phyloP scores from a whole-genome alignment of 2,888 invertebrate genomes.

The Microctonus hyperodae region DNA sequence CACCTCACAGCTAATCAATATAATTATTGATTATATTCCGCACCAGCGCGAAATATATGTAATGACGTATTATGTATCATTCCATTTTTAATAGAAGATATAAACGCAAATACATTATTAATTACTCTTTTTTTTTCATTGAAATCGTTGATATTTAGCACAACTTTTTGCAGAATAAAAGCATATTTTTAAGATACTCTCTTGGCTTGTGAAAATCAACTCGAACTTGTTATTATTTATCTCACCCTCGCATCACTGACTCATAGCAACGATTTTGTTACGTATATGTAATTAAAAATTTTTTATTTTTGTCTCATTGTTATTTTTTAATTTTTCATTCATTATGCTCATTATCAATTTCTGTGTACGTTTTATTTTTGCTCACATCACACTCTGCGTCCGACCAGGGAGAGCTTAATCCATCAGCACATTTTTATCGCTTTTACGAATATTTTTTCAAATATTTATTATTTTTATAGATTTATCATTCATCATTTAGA shows the following conservation, averaged over 20 bases:
- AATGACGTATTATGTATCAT: constrained; percentile 31
- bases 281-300: constrained; percentile 12
- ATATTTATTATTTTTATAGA: background rate
- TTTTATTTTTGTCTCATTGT: constrained; percentile 21
- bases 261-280: constrained; percentile 27
- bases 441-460: constrained; percentile 20
- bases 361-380: constrained; percentile 27
- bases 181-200: constrained; percentile 50
- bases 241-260: constrained; percentile 24
- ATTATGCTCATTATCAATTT: no score
- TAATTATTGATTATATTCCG: constrained; percentile 43
- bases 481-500: background rate
- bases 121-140: constrained; percentile 16
- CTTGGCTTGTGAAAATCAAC: constrained; percentile 42
- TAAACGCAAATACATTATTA: constrained; percentile 38
- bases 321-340: constrained; percentile 35
- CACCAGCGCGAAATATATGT: constrained; percentile 52
- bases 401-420: constrained; percentile 53
- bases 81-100: constrained; percentile 32
- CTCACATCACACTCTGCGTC: constrained; percentile 49
- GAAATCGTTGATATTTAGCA: constrained; percentile 52
- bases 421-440: constrained; percentile 45
- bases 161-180: constrained; percentile 54
- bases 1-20: constrained; percentile 37
- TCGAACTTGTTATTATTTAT: constrained; percentile 37